A percentile compares a stretch with the other conserved stretches of the same genome.
Evolutionary conservation across 2,113 vertebrate genomes (phyloP).

Genomic region (Martes martes): DNA sequence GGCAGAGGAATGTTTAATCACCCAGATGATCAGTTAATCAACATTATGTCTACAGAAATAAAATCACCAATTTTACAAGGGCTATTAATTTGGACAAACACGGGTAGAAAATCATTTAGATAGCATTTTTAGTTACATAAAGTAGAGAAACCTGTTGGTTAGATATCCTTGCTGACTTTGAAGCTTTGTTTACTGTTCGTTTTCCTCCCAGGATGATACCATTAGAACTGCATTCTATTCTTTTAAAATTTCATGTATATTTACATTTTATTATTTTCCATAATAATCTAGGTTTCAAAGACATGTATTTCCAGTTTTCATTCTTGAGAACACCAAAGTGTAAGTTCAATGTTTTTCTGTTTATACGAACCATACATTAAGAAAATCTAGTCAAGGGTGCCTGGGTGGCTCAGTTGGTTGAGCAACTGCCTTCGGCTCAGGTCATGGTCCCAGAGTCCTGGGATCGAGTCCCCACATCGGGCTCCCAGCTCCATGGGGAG

Average conservation of each 20-base stretch:
- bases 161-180: not conserved
- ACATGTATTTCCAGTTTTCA: constrained; percentile 4
- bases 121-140: not conserved
- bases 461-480: too few species aligned
- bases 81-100: not conserved
- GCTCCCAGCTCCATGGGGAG: too few species aligned
- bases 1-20: constrained; percentile 26
- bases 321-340: not conserved
- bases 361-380: not conserved
- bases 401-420: too few species aligned
- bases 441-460: too few species aligned
- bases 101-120: not conserved
- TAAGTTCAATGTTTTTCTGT: not conserved
- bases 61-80: not conserved
- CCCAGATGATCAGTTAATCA: constrained; percentile 21
- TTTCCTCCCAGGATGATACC: not conserved
- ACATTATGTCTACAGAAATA: not conserved
- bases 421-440: too few species aligned
- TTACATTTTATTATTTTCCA: constrained; percentile 23
- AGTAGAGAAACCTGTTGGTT: not conserved
- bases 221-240: not conserved
- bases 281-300: constrained; percentile 7
- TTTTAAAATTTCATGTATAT: not conserved
- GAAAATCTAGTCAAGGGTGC: not conserved
- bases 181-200: not conserved